Base-by-base conservation (phyloP, 2,113 vertebrate genomes). In the Dissostichus mawsoni region DNA sequence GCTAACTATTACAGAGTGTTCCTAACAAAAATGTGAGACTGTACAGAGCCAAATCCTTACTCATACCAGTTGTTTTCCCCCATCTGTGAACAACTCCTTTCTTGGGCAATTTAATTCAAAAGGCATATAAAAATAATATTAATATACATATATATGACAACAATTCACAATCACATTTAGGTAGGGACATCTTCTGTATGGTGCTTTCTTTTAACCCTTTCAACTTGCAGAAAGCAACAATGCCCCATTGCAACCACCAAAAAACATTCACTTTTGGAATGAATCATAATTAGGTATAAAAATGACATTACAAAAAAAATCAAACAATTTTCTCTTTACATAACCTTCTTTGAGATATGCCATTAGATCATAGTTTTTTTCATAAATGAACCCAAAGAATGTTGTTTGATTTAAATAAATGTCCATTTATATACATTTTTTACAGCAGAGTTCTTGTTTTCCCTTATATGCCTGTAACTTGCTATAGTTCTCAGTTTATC, bases 11-110 rank as follows among this genome's bases (percentile, higher is more conserved):
- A 89, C 90, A 58, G 20, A 71, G 77, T 92, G 91, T 93, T 94
- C 93, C 85, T 29, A 73, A 2, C 74, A 93, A 90, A 93, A 90
- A 92, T 92, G 78, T 69, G 62, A 69, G 23, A 56, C 33, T 36
- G 18, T 12, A 20, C 52, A n/a, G 71, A 80, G 85, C 89, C 93
- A 92, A 84, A 87, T 58, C 17, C 50, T 80, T 44, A 53, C 78
- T 66, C 56, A 76, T 14, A 65, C 59, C 45, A 59, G 65, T 68
- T 55, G 14, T 45, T 13, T 78, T 56, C 64, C 72, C 18, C 63
- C 33, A 58, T 41, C 36, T 36, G 36, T 70, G 69, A 52, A 33
- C 44, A 83, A 56, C 36, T 41, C 36, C 36, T 41, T 41, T 41
- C 6, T 5, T 78, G 41, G 9, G 61, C 7, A 7, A 11, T 77